Evolutionary conservation across 1,140 invertebrate genomes (phyloP).

Genomic region (Musca domestica): DNA sequence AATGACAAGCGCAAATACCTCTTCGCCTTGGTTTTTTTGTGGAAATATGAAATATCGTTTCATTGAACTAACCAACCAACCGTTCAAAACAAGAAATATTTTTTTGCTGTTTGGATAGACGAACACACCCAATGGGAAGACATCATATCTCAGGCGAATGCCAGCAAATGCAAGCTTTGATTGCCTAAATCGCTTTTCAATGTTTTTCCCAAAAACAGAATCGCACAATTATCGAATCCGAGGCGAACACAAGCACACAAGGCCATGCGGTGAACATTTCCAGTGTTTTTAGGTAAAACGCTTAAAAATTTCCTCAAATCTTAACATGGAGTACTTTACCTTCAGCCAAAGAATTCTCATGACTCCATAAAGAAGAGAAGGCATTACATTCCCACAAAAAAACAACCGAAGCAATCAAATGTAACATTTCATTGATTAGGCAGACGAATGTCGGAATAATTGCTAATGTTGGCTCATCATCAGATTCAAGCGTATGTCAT

Average conservation of each 20-base stretch:
- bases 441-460: too few relatives aligned
- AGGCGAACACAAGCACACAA: background rate
- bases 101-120: background rate
- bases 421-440: conserved; percentile 6
- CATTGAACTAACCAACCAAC: too few relatives aligned
- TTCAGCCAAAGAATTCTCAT: conserved; percentile 3
- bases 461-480: too few relatives aligned
- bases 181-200: conserved; percentile 10
- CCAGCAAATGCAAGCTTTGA: background rate
- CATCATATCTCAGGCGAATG: background rate
- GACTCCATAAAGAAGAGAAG: background rate
- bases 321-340: background rate
- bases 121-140: conserved; percentile 10
- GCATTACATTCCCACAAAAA: background rate
- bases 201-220: conserved; percentile 16
- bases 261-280: too few relatives aligned
- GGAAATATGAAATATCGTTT: too few relatives aligned
- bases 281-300: too few relatives aligned
- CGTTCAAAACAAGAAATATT: too few relatives aligned
- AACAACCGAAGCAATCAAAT: background rate
- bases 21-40: too few relatives aligned
- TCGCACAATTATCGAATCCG: background rate
- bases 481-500: too few relatives aligned
- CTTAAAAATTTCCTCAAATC: too few relatives aligned
- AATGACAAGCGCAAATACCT: too few relatives aligned